These are phyloP conservation scores for Thereuonema tuberculata DNA, from an alignment of 1,140 invertebrate species.

Conservation along the genomic window DNA sequence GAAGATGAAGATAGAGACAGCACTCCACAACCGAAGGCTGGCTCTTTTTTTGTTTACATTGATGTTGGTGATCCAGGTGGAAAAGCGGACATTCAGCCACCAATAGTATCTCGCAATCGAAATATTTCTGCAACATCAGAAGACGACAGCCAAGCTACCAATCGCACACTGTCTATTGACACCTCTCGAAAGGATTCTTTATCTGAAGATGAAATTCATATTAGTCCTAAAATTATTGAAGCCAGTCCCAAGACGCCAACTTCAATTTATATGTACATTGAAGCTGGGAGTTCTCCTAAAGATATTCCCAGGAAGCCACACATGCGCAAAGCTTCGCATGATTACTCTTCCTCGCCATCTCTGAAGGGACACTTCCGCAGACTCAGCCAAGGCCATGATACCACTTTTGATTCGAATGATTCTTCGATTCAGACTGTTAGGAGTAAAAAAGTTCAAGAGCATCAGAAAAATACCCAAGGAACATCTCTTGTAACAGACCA, in stretches of 20 bases:
- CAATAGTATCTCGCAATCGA: not conserved
- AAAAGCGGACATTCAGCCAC: too few species aligned
- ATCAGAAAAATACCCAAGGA: not conserved
- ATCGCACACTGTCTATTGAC: not conserved
- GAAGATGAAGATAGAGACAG: not conserved
- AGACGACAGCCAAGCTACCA: not conserved
- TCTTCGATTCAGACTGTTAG: not conserved
- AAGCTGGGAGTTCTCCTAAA: not conserved
- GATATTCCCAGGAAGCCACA: not conserved
- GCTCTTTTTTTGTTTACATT: constrained; percentile 5
- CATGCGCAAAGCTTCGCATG: not conserved
- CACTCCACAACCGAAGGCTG: not conserved
- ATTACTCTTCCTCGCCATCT: not conserved
- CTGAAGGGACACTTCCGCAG: not conserved
- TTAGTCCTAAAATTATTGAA: not conserved
- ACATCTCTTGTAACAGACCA: constrained; percentile 9
- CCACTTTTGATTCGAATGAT: not conserved
- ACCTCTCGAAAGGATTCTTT: not conserved
- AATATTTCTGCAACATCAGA: not conserved
- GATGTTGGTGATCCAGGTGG: not conserved
- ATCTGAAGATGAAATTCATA: not conserved
- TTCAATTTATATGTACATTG: constrained; percentile 6
- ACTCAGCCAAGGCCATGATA: constrained; percentile 1
- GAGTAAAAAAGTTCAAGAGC: not conserved
- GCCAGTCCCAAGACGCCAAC: not conserved